Base-by-base conservation (phyloP, 2,888 invertebrate genomes). In the Nesidiocoris tenuis region DNA sequence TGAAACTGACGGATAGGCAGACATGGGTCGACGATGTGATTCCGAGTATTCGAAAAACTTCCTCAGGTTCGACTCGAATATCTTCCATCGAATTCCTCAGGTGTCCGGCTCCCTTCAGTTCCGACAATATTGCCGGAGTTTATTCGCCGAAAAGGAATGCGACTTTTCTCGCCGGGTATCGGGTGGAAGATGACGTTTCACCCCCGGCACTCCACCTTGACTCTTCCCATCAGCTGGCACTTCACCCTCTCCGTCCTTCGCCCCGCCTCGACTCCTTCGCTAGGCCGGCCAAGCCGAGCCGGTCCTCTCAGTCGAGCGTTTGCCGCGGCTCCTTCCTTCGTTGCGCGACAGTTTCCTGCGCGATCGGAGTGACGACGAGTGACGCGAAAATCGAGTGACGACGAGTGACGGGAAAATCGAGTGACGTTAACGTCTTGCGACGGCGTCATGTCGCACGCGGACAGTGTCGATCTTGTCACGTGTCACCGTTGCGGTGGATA, bases 401-500 rank as follows among this genome's bases (percentile, higher is more conserved):
- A 1, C 61, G 17, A 54, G n/a, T 21, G 19, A n/a, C n/a, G n/a
- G n/a, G n/a, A n/a, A n/a, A n/a, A n/a, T n/a, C n/a, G n/a, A n/a
- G n/a, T n/a, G n/a, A 17, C 57, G 54, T 65, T 21, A 18, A 55
- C 59, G 21, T 57, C 61, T 22, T 25, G 19, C 74, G 55, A 23
- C 39, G 55, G 9, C 59, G 70, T 18, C 7, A 72, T 72, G 72
- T 72, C 78, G 39, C 68, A 64, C 67, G 19, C 77, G 18, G 64
- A 64, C 25, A 39, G 39, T 39, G 76, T 61, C 57, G 61, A 76
- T 61, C 76, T 77, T 16, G 77, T 76, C 61, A 74, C 80, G 16
- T 80, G 80, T 68, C 72, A 78, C 67, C 76, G 78, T 21, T 80
- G 80, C 76, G 80, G 80, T 23, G 80, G 80, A 74, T 80, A 80